These are phyloP conservation scores for Calidris pugnax DNA, from an alignment of 2,113 vertebrate genomes.

Conservation along the genomic window DNA sequence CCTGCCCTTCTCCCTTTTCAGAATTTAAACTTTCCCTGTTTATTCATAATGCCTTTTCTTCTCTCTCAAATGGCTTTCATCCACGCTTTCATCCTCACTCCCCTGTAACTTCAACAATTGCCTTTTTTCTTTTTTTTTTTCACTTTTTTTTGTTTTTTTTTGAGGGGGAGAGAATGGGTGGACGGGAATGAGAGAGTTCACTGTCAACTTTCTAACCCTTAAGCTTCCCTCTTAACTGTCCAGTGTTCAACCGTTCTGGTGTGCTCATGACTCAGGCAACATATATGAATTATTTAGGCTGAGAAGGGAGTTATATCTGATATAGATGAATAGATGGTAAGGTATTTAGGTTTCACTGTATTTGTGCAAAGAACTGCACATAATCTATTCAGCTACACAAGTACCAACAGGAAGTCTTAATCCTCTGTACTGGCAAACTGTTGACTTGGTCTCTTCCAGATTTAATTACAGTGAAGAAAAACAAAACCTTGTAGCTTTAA, in stretches of 20 bases:
- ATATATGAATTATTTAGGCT: background rate
- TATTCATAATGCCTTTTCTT: background rate
- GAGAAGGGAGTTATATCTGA: conserved; percentile 34
- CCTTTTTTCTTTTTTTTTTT: background rate
- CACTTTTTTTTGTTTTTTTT: background rate
- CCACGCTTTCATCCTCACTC: background rate
- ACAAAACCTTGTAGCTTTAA: background rate
- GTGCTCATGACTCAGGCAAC: conserved; percentile 2
- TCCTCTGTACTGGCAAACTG: background rate
- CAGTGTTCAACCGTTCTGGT: background rate
- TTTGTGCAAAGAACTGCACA: conserved; percentile 19
- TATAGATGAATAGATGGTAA: conserved; percentile 27
- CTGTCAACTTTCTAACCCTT: background rate
- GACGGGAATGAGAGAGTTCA: background rate
- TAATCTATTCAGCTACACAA: conserved; percentile 26
- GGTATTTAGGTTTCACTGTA: conserved; percentile 28
- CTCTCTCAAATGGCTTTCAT: background rate
- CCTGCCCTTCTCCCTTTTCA: background rate
- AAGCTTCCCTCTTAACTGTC: background rate
- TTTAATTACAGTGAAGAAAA: background rate
- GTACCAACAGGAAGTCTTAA: conserved; percentile 49
- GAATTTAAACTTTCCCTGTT: background rate
- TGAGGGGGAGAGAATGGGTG: background rate
- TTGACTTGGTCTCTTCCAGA: conserved; percentile 6
- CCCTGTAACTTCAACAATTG: background rate